Conservation (phyloP, 1,140 invertebrate genomes). For the Trachelipus rathkii region DNA sequence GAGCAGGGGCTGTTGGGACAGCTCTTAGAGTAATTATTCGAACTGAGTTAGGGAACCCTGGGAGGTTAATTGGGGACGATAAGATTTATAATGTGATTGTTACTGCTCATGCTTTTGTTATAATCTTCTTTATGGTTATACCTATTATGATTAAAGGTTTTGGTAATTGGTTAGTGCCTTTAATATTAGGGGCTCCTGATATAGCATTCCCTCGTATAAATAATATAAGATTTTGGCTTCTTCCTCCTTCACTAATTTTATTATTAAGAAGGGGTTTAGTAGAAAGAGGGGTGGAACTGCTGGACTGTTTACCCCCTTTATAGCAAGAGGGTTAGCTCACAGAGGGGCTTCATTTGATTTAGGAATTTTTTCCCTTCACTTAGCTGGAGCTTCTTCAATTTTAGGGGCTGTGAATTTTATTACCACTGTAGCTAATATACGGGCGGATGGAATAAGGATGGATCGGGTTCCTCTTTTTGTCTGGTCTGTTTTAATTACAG, state of each 20-base stretch:
- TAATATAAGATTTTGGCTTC: conserved; percentile 71
- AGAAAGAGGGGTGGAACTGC: conserved; percentile 59
- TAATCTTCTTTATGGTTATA: too few relatives aligned
- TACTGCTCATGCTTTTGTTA: conserved; percentile 68
- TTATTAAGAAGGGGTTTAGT: conserved; percentile 58
- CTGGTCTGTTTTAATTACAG: too few relatives aligned
- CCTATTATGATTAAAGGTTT: too few relatives aligned
- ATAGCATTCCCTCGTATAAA: conserved; percentile 72
- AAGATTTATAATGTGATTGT: conserved; percentile 71
- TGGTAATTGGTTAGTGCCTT: conserved; percentile 69
- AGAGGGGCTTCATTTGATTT: conserved; percentile 47
- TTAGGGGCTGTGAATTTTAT: conserved; percentile 51
- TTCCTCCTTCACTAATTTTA: conserved; percentile 60
- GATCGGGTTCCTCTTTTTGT: too few relatives aligned
- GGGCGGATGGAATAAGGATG: conserved; percentile 30
- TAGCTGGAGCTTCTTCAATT: conserved; percentile 50
- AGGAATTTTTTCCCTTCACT: conserved; percentile 49
- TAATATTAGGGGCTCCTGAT: conserved; percentile 67
- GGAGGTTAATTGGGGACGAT: conserved; percentile 60
- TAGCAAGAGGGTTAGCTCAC: conserved; percentile 46
- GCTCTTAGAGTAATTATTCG: conserved; percentile 64
- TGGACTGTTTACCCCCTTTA: conserved; percentile 53
- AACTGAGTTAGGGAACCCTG: conserved; percentile 60
- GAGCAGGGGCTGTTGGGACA: conserved; percentile 62
- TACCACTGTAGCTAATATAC: conserved; percentile 52